These are phyloP conservation scores for Ophion costatus DNA, from an alignment of 2,888 invertebrate species.

Conservation along the genomic window DNA sequence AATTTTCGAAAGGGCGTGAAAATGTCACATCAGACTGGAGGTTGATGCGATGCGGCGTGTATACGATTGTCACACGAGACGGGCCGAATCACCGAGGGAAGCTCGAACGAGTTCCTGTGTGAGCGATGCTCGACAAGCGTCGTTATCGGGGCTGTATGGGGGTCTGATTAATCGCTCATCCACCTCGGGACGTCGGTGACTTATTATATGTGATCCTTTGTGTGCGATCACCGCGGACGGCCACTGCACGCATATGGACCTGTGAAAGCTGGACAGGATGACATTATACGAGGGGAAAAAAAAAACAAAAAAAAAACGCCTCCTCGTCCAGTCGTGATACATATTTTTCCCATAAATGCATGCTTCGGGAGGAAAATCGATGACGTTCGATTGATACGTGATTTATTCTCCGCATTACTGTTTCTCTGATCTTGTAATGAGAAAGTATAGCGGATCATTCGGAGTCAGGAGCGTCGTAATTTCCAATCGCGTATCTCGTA, in stretches of 20 bases:
- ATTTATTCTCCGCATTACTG: not conserved
- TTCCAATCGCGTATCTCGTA: not conserved
- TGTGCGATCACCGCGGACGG: slow-evolving; percentile 7
- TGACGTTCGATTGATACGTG: not conserved
- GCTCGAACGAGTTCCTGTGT: slow-evolving; percentile 25
- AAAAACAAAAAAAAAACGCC: not conserved
- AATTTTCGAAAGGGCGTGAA: slow-evolving; percentile 38
- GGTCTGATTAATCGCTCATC: slow-evolving; percentile 58
- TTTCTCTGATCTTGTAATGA: not conserved
- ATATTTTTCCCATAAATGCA: not conserved
- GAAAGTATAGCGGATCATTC: not conserved
- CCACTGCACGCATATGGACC: not conserved
- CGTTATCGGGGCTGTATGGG: slow-evolving; percentile 39
- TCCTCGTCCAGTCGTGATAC: not conserved
- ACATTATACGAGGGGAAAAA: not conserved
- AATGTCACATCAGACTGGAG: slow-evolving; percentile 17
- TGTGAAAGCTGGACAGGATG: slow-evolving; percentile 1
- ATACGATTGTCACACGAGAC: slow-evolving; percentile 8
- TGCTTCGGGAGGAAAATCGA: not conserved
- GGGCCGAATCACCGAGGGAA: slow-evolving; percentile 13
- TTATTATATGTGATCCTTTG: slow-evolving; percentile 41
- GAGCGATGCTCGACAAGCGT: slow-evolving; percentile 53
- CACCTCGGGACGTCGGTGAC: slow-evolving; percentile 33
- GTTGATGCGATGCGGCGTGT: slow-evolving; percentile 7
- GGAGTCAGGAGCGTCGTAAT: not conserved